These are phyloP conservation scores for Andrena bicolor DNA, from an alignment of 2,888 invertebrate genomes.

Conservation along the genomic window DNA sequence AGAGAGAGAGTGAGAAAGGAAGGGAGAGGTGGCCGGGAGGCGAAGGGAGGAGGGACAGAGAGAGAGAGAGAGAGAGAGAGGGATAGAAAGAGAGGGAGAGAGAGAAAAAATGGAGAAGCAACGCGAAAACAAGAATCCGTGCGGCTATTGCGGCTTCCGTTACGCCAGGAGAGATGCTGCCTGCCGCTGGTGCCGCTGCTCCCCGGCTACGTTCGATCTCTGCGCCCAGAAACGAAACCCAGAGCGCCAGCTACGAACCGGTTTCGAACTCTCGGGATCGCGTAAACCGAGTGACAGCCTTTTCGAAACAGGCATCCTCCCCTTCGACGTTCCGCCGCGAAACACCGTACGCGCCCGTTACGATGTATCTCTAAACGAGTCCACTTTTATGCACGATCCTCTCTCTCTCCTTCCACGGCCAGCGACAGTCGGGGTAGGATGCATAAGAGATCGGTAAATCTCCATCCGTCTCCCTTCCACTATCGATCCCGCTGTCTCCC, in stretches of 20 bases:
- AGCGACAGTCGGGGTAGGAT: conserved; percentile 29
- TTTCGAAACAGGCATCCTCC: conserved; percentile 61
- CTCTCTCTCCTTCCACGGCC: conserved; percentile 6
- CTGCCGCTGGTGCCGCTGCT: conserved; percentile 19
- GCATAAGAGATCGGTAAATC: background rate
- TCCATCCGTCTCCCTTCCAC: too few species aligned
- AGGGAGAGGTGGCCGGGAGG: background rate
- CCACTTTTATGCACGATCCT: background rate
- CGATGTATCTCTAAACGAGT: conserved; percentile 16
- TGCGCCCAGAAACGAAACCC: conserved; percentile 55
- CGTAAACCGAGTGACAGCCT: conserved; percentile 71
- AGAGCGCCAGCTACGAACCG: conserved; percentile 67
- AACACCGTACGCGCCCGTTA: conserved; percentile 54
- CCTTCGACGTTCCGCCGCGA: conserved; percentile 50
- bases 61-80: conserved; percentile 15
- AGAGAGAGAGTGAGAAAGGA: background rate
- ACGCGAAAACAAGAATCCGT: conserved; percentile 79
- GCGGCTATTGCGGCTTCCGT: conserved; percentile 80
- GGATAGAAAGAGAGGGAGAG: conserved; percentile 13
- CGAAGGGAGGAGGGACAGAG: conserved; percentile 1
- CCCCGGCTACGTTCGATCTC: conserved; percentile 47
- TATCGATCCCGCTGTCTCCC: background rate
- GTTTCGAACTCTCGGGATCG: conserved; percentile 62
- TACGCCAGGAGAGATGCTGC: conserved; percentile 70
- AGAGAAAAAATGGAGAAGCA: conserved; percentile 62